phyloP scores from a whole-genome alignment of 2,113 vertebrate genomes.

The Ancistrus triradiatus region DNA sequence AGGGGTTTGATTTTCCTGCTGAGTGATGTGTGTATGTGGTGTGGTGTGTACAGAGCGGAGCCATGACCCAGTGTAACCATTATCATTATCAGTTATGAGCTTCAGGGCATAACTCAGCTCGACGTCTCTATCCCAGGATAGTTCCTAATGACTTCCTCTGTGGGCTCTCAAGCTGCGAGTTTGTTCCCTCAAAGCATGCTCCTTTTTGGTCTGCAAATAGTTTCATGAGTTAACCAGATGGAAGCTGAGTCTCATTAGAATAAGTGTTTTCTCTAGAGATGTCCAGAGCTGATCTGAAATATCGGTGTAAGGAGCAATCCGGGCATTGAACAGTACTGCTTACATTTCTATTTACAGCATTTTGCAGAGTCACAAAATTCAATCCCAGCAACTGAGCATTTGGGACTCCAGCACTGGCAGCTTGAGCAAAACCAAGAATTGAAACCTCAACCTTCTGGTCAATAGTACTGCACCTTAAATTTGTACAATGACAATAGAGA shows the following conservation, averaged over 20 bases:
- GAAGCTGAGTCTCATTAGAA: constrained; percentile 9
- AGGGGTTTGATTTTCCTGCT: neutral
- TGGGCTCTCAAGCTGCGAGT: constrained; percentile 9
- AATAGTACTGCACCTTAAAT: no score
- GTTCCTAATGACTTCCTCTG: constrained; percentile 39
- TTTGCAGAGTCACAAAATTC: no score
- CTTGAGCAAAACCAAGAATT: no score
- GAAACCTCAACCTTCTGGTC: no score
- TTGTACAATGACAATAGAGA: no score
- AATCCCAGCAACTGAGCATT: no score
- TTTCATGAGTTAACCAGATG: constrained; percentile 26
- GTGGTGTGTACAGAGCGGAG: neutral
- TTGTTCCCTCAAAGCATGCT: constrained; percentile 11
- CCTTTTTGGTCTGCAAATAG: constrained; percentile 20
- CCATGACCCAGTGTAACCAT: constrained; percentile 9
- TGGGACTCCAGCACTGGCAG: no score
- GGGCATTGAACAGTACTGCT: no score
- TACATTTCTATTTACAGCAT: no score
- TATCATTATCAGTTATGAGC: constrained; percentile 34
- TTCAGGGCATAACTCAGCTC: constrained; percentile 13
- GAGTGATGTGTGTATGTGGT: neutral
- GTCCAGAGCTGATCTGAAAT: no score
- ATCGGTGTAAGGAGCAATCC: no score
- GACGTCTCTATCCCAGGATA: constrained; percentile 28
- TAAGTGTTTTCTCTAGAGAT: constrained; percentile 13